Evolutionary conservation across 2,113 vertebrate species (phyloP).

Genomic region (Semnornis frantzii): DNA sequence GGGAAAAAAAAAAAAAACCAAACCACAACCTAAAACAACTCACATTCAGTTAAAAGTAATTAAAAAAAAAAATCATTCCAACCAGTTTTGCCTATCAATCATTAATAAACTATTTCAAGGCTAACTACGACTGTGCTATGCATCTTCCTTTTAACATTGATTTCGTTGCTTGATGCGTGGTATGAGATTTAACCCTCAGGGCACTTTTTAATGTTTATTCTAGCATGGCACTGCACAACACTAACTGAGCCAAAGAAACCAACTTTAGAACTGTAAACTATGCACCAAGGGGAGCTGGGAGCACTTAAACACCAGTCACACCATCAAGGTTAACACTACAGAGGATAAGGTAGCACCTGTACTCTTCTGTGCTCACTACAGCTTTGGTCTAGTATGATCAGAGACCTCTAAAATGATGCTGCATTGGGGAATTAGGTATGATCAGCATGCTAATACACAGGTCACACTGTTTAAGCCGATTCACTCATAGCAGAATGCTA

Average conservation of each 20-base stretch:
- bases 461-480: background rate
- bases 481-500: background rate
- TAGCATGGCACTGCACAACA: background rate
- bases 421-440: background rate
- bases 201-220: background rate
- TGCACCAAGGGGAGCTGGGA: background rate
- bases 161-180: background rate
- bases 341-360: background rate
- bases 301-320: background rate
- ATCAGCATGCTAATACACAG: background rate
- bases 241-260: background rate
- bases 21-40: background rate
- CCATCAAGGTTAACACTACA: background rate
- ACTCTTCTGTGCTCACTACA: background rate
- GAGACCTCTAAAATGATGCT: background rate
- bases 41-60: background rate
- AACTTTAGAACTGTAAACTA: background rate
- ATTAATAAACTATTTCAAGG: background rate
- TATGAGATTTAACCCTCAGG: background rate
- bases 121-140: background rate
- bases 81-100: background rate
- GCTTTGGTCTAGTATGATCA: background rate
- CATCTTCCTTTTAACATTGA: background rate
- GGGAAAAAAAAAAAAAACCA: background rate
- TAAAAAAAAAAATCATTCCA: background rate